These are phyloP conservation scores for Sipha flava DNA, from an alignment of 1,140 invertebrate genomes.

Conservation along the genomic window DNA sequence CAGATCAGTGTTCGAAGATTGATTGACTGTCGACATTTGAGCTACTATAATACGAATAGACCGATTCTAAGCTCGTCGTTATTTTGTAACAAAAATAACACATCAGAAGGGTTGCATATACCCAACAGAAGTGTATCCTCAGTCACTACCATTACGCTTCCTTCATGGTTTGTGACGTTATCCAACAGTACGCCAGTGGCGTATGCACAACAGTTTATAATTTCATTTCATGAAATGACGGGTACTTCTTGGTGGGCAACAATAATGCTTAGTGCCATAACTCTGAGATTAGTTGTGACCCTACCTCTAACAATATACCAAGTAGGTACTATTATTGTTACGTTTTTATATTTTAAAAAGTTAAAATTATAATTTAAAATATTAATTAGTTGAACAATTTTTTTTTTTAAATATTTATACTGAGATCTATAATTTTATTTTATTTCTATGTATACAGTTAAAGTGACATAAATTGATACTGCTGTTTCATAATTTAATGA, in stretches of 20 bases:
- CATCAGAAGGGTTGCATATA: background rate
- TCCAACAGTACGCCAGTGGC: constrained; percentile 46
- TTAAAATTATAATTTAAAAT: too few species aligned
- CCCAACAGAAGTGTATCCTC: background rate
- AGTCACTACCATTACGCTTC: background rate
- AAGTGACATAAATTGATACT: too few species aligned
- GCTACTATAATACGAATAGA: background rate
- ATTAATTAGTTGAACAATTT: too few species aligned
- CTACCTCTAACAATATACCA: constrained; percentile 68
- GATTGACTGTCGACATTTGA: background rate
- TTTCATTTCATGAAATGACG: constrained; percentile 57
- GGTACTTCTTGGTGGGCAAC: constrained; percentile 77
- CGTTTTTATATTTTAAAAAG: too few species aligned
- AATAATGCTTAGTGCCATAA: constrained; percentile 60
- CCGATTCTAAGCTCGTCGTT: background rate
- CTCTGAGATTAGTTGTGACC: constrained; percentile 57
- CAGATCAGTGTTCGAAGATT: background rate
- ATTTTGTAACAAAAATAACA: background rate
- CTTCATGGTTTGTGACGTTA: background rate
- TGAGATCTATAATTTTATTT: too few species aligned
- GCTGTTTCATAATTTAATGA: too few species aligned
- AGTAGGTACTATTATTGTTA: constrained; percentile 41
- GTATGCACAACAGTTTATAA: constrained; percentile 55
- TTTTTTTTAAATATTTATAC: too few species aligned
- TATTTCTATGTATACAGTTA: too few species aligned